These are phyloP conservation scores for Chloropsis cyanopogon DNA, from an alignment of 2,113 vertebrate species.

Conservation along the genomic window DNA sequence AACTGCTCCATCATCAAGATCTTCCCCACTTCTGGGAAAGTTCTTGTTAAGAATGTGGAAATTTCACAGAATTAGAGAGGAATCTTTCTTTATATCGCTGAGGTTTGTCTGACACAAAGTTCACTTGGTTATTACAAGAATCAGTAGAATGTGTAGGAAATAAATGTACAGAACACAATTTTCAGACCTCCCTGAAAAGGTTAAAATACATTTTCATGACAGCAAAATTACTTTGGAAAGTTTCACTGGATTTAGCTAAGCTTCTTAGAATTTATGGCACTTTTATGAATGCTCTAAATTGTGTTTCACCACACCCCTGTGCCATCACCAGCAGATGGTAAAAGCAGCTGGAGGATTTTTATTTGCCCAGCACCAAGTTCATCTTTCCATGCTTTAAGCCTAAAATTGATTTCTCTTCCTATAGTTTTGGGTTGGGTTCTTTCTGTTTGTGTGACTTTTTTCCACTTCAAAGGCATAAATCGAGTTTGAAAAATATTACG, in stretches of 20 bases:
- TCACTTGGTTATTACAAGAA: not conserved
- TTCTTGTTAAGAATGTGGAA: not conserved
- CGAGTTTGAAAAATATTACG: not conserved
- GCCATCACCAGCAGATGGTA: not conserved
- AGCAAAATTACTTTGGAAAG: not conserved
- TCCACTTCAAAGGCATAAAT: not conserved
- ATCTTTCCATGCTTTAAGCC: not conserved
- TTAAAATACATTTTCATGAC: not conserved
- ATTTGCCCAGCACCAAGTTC: not conserved
- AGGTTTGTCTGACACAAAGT: not conserved
- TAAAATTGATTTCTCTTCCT: not conserved
- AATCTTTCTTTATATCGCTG: accelerated
- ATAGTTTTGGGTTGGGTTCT: not conserved
- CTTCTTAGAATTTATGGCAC: not conserved
- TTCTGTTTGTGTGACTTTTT: not conserved
- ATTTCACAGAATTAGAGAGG: not conserved
- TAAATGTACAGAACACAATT: not conserved
- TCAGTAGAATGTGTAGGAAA: not conserved
- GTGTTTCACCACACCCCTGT: not conserved
- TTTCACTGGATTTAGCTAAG: not conserved
- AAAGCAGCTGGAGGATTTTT: not conserved
- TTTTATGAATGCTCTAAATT: not conserved
- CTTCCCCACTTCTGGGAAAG: not conserved
- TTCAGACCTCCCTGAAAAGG: not conserved
- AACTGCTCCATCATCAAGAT: not conserved